Evolutionary conservation across 2,113 vertebrate species (phyloP).

Genomic region (Pteronura brasiliensis): DNA sequence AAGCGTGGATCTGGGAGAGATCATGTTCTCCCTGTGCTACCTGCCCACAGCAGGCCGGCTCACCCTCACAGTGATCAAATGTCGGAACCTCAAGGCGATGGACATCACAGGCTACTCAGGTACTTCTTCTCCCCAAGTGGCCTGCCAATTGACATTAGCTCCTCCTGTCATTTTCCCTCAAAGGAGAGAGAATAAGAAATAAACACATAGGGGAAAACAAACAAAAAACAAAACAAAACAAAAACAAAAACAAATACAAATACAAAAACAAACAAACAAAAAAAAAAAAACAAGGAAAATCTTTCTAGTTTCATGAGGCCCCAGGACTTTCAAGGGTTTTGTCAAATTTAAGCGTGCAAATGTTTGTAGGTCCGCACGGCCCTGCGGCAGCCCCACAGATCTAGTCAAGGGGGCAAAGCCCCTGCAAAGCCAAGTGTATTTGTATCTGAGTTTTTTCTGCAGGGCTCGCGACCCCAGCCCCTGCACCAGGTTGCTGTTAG

Average conservation of each 20-base stretch:
- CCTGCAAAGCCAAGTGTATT: not conserved
- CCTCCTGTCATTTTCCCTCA: not conserved
- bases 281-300: not conserved
- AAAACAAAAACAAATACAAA: too few relatives aligned
- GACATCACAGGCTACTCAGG: conserved; percentile 99
- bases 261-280: too few relatives aligned
- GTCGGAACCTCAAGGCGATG: conserved; percentile 99
- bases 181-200: not conserved
- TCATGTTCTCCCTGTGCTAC: conserved; percentile 99
- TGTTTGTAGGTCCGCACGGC: not conserved
- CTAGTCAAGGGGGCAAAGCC: not conserved
- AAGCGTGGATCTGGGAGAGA: conserved; percentile 97
- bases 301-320: not conserved
- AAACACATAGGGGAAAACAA: not conserved
- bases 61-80: conserved; percentile 98
- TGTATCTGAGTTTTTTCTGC: not conserved
- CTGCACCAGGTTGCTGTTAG: not conserved
- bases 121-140: conserved; percentile 56
- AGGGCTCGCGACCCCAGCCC: not conserved
- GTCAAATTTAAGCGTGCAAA: not conserved
- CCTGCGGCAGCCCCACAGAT: not conserved
- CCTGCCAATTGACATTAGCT: not conserved
- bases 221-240: too few relatives aligned
- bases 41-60: conserved; percentile 97
- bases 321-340: not conserved